Evolutionary conservation across 2,113 vertebrate species (phyloP), one percentile per base, ranked within the genome.

Genomic region (Bubo scandiacus): DNA sequence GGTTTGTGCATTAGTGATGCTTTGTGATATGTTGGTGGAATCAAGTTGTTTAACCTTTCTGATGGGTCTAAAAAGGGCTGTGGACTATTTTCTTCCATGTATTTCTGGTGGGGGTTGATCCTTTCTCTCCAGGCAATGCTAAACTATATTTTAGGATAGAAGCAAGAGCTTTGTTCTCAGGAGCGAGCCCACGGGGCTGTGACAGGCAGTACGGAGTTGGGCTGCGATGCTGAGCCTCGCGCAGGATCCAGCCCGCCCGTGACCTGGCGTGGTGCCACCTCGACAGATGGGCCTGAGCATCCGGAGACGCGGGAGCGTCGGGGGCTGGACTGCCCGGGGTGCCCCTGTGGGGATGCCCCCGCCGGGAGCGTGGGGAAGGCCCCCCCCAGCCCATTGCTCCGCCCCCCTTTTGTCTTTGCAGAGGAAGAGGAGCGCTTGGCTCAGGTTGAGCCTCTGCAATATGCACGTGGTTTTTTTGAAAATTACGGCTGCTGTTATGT

Each of bases 401-500:
- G 40, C 66, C 42, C 45, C 1, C 1, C 82, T 42, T 38, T 14
- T 3, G 0, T 11, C 61, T 36, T 15, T 2, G 0, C 29, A 34
- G 20, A 29, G 29, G 40, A 51, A 26, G 20, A 19, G 63, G 36
- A 67, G 57, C 2, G 45, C 16, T 49, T 6, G 11, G 43, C 63
- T 67, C 14, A 3, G 34, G 34, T 4, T 14, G 36, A 52, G 73
- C 27, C 45, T 59, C 45, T 25, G 34, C 32, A 4, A 4, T 3
- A 0, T 1, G 7, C 54, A 4, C 0, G 0, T 47, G 36, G 0
- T 0, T 8, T 6, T 6, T 40, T 54, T 61, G 25, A 18, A 10
- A 32, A 11, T 0, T 2, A 10, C 7, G 22, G 36, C n/a, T 12
- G 42, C 61, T 57, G 26, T 11, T 36, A 4, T 4, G 4, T 10